Base-by-base conservation (phyloP, 2,797 vertebrate species). In the Centropyge bicolor region DNA sequence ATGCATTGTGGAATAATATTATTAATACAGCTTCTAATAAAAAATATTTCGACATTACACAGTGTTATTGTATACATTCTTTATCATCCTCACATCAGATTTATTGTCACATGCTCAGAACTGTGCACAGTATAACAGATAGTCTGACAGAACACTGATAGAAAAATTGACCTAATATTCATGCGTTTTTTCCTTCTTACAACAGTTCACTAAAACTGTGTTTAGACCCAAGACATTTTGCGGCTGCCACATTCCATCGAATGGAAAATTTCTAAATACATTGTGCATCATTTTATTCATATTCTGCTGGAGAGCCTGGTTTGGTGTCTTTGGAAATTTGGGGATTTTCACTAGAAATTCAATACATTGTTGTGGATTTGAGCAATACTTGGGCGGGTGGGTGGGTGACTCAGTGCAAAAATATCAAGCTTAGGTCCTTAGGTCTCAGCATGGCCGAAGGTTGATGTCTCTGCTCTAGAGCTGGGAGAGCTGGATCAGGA, bases 381-480 rank as follows among this genome's bases (percentile, higher is more conserved):
- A 45, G n/a, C 36, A 63, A 55, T 27, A 6, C 40, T 65, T 54
- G 38, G 35, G n/a, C 24, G 36, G 4, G 3, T 19, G 56, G 36
- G 41, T 36, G 10, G 40, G 24, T 56, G 52, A 20, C 13, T 60
- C 10, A 24, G 4, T 11, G 6, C 3, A 65, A 35, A 75, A 76
- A 71, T 70, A 71, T 59, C 22, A n/a, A n/a, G n/a, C n/a, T n/a
- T n/a, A n/a, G n/a, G n/a, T n/a, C n/a, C n/a, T 70, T 3, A 5
- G n/a, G 17, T 36, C 19, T 35, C 43, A 36, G 41, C 0, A 1
- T 56, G 56, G 59, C 83, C 52, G 1, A n/a, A 20, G 13, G 20
- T 40, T 76, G 81, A 84, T 54, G 7, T 60, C 27, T 43, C 48
- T 8, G 8, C 54, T 13, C 62, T 45, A 12, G 59, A 82, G 40